Evolutionary conservation across 2,113 vertebrate species (phyloP), one percentile per base, ranked within the genome.

Genomic region (Silurus glanis): DNA sequence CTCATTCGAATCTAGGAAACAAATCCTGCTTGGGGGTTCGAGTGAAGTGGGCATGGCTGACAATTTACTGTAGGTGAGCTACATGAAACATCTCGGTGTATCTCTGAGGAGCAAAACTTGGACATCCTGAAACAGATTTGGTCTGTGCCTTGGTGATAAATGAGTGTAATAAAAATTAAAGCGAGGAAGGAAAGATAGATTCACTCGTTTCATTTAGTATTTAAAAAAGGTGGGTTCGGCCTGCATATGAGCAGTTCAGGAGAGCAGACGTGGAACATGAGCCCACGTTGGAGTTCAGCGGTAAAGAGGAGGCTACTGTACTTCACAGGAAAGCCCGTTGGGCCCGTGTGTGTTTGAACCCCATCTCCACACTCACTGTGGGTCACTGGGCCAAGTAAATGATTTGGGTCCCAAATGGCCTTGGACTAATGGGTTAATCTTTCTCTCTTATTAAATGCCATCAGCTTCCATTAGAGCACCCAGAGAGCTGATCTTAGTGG

Each of bases 321-420:
- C 37, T 25, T 37, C 47, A 49, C 59, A 7, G 49, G 13, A 23
- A 72, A 45, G 76, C 58, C 66, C 23, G 7, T 19, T 45, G 62
- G 78, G 37, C 23, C 78, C 28, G 82, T 7, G 4, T 16, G 51
- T 28, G 69, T 83, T 75, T 85, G 56, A 84, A 78, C 71, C 80
- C 80, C 85, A 90, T 88, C 84, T 85, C 83, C 21, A 80, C 71
- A 55, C 59, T 88, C 66, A 89, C 82, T 90, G 64, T 89, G 89
- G 90, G 88, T 90, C 91, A 91, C 86, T 90, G 91, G 88, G 89
- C 89, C 88, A 89, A 89, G 87, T 89, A 91, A 90, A 90, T 90
- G 86, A 88, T 89, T 86, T 89, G 87, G 86, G 85, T 90, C 91
- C 87, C 87, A 64, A 86, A 88, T 87, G 90, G 89, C 83, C 80